Evolutionary conservation across 1,140 invertebrate genomes (phyloP), one percentile per base, ranked within the genome.

Genomic region (Nephila pilipes): DNA sequence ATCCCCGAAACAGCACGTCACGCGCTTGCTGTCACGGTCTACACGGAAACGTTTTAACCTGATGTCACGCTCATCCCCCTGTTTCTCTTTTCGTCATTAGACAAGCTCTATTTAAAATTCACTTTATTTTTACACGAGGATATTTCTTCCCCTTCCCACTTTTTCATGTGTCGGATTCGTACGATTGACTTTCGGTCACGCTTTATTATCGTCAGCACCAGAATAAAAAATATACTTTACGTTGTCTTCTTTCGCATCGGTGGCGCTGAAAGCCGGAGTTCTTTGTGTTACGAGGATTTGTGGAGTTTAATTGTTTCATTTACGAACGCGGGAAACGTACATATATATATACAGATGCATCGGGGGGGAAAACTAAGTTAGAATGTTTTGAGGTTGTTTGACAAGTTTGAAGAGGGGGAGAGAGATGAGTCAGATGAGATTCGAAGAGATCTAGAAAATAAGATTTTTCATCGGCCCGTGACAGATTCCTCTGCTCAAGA

Each of bases 21-120:
- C 87, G 87, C 65, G 63, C 54, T 38, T 65, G 38, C 25, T 57
- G 22, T 89, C 87, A 89, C 85, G 85, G 32, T 69, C 12, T 60
- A 57, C 83, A 85, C 85, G 85, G 85, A 87, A 87, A 87, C 85
- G 85, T 87, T 87, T 87, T 65, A 75, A 75, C 60, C 85, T 57
- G 25, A 87, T 87, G 85, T 87, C 85, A 87, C 85, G 69, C 69
- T 81, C 38, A 81, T 81, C 80, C 38, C 54, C 20, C 18, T 32
- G 65, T 22, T 57, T 32, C 29, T 38, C 69, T 32, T 38, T 22
- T 69, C 29, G 29, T 57, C 69, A 89, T 89, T 89, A 89, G 87
- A 89, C 87, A 89, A 89, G 87, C 87, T 89, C 87, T 89, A 63
- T 57, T 89, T 89, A 79, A 89, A 89, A 79, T 89, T 57, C 57